Evolutionary conservation across 64 coral and sea anemone genomes (phyloP).

Genomic region (Porites australiensis): DNA sequence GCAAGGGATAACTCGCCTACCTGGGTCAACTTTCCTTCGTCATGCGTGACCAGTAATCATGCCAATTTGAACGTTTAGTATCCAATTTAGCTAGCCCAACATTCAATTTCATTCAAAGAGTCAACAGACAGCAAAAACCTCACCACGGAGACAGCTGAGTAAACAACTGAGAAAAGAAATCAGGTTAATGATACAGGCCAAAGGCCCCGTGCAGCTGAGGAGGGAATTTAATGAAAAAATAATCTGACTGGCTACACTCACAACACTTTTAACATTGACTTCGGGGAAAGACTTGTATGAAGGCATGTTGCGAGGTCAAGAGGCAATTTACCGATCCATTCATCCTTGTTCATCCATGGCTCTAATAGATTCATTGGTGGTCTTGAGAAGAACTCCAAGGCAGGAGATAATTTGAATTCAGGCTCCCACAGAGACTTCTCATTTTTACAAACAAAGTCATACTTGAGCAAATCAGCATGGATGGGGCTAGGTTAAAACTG

Average conservation of each 20-base stretch:
- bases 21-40: no score
- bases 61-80: no score
- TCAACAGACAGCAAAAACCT: no score
- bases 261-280: neutral
- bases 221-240: constrained; percentile 22
- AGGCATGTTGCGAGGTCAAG: neutral
- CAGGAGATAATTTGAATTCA: constrained; percentile 5
- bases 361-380: neutral
- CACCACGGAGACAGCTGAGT: no score
- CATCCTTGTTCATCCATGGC: neutral
- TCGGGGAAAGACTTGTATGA: neutral
- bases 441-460: constrained; percentile 47
- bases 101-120: no score
- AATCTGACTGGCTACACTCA: neutral
- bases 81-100: neutral
- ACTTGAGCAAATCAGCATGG: constrained; percentile 58
- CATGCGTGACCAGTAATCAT: no score
- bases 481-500: neutral
- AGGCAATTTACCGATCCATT: neutral
- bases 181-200: constrained; percentile 13
- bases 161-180: neutral
- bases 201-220: neutral
- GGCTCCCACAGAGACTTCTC: constrained; percentile 44
- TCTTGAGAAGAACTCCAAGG: constrained; percentile 4
- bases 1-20: no score